Base-by-base conservation (phyloP, 1,140 invertebrate genomes). In the Brachionus calyciflorus region DNA sequence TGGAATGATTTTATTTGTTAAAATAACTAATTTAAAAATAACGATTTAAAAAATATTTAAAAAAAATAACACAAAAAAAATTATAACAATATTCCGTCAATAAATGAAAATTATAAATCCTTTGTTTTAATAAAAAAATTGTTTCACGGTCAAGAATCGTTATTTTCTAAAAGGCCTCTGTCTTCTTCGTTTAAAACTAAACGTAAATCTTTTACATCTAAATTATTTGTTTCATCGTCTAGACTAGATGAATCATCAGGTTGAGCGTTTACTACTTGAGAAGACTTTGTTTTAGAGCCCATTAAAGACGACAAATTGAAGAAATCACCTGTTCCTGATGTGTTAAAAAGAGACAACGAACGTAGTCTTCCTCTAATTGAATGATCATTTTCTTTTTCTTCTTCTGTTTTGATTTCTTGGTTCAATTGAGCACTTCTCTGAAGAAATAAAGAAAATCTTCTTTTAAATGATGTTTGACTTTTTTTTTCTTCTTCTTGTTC, bases 141-240 rank as follows among this genome's bases (percentile, higher is more conserved):
- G 49, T n/a, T n/a, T n/a, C n/a, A n/a, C n/a, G n/a, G n/a, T n/a
- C n/a, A 53, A 53, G 7, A 53, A 12, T 57, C n/a, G n/a, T 57
- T 57, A 40, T 60, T 60, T 19, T 60, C 55, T 3, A 60, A 21
- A 33, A 60, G 28, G 19, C 37, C 1, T n/a, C 19, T 60, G 33
- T 65, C 44, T 44, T 65, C 21, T 3, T 65, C 60, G 60, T 65
- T 65, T 65, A 65, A 65, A 41, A 65, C 37, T 44, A 65, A n/a
- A 5, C 44, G 41, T 19, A 41, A 65, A 65, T 65, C 44, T 65
- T 65, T 65, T 9, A 65, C 24, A 65, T 65, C 40, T 21, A 65
- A 24, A 14, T 65, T 14, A 65, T 44, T 44, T 44, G 41, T 44
- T 19, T 65, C 60, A 24, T 65, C 60, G 40, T 65, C 60, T 44